A percentile compares a stretch with the other conserved stretches of the same genome.
These are phyloP conservation scores for Drosophila dunni DNA, from an alignment of 1,140 invertebrate genomes.

Conservation along the genomic window DNA sequence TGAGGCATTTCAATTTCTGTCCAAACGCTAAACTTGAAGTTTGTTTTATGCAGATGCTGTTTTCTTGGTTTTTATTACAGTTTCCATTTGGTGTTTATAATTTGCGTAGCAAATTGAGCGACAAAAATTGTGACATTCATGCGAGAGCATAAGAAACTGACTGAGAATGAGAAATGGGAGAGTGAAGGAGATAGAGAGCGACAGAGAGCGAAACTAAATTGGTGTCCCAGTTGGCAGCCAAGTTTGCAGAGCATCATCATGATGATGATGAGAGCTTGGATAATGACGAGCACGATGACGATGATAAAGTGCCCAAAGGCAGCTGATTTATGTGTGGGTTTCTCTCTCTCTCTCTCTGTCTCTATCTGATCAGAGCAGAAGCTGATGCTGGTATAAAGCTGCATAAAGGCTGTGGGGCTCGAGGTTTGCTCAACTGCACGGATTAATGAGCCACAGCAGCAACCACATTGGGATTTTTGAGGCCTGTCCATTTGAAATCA, in stretches of 20 bases:
- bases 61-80: slow-evolving; percentile 61
- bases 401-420: slow-evolving; percentile 50
- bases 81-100: slow-evolving; percentile 78
- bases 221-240: slow-evolving; percentile 50
- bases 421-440: slow-evolving; percentile 65
- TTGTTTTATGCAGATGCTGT: slow-evolving; percentile 40
- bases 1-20: slow-evolving; percentile 73
- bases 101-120: slow-evolving; percentile 77
- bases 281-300: slow-evolving; percentile 53
- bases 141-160: slow-evolving; percentile 11
- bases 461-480: slow-evolving; percentile 51
- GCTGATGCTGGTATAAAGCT: slow-evolving; percentile 39
- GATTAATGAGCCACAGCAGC: slow-evolving; percentile 75
- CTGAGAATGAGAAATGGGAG: neutral
- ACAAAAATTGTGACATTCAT: slow-evolving; percentile 73
- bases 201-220: slow-evolving; percentile 51
- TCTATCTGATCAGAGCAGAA: slow-evolving; percentile 18
- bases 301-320: slow-evolving; percentile 73
- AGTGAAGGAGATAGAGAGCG: neutral
- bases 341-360: no score
- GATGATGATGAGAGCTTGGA: slow-evolving; percentile 37
- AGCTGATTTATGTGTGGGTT: slow-evolving; percentile 66
- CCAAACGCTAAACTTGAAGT: slow-evolving; percentile 52
- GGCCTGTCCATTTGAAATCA: slow-evolving; percentile 41
- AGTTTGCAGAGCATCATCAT: slow-evolving; percentile 16